Percentiles rank a stretch among this genome's conserved stretches.
phyloP scores from a whole-genome alignment of 2,113 vertebrate species.

The Myotis brandtii region DNA sequence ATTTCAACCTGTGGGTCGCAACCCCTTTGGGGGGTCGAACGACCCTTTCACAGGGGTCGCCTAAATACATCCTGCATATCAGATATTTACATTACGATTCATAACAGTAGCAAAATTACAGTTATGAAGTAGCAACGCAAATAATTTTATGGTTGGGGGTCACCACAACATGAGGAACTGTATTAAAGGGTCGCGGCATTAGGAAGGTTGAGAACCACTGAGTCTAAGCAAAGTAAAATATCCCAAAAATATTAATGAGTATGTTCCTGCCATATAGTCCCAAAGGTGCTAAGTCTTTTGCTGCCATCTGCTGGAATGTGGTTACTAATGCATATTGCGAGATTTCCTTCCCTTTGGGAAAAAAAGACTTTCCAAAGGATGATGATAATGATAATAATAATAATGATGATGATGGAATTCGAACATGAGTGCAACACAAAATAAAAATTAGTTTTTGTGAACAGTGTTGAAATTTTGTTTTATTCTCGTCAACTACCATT shows the following conservation, averaged over 20 bases:
- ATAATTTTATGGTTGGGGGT: no score
- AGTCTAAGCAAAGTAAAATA: not conserved
- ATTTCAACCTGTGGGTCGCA: no score
- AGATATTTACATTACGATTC: no score
- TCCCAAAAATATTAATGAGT: not conserved
- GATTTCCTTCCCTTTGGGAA: not conserved
- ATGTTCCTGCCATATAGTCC: fast-evolving
- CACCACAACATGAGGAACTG: no score
- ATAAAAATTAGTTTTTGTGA: not conserved
- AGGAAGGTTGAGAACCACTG: no score
- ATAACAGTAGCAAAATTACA: no score
- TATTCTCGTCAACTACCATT: not conserved
- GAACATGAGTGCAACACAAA: not conserved
- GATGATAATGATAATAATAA: not conserved
- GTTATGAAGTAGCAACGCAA: no score
- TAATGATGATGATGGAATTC: not conserved
- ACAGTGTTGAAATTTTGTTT: not conserved
- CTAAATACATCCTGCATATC: no score
- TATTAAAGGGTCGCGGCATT: no score
- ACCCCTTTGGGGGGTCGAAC: no score
- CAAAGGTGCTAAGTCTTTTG: not conserved
- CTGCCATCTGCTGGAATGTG: constrained; percentile 67
- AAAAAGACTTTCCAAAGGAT: not conserved
- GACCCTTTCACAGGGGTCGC: no score
- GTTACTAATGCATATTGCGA: not conserved